Percentiles rank a stretch among this genome's conserved stretches.
These are phyloP conservation scores for Drosophila baimaii DNA, from an alignment of 1,140 invertebrate species.

Conservation along the genomic window DNA sequence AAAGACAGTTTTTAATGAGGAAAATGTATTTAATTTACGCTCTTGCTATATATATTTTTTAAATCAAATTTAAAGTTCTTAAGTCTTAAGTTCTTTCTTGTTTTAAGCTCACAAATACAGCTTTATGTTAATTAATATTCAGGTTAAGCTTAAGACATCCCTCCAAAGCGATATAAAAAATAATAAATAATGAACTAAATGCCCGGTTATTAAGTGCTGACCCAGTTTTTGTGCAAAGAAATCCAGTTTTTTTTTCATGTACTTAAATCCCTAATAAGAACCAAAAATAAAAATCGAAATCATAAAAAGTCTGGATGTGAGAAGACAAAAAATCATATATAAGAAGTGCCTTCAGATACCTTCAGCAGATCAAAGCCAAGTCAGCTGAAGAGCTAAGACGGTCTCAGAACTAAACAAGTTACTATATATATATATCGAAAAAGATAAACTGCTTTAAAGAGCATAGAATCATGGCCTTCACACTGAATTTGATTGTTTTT, in stretches of 20 bases:
- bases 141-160: not conserved
- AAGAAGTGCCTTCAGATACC: constrained; percentile 7
- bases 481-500: constrained; percentile 44
- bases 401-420: not conserved
- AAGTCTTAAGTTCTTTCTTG: not conserved
- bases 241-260: constrained; percentile 6
- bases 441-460: not conserved
- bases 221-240: constrained; percentile 31
- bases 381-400: constrained; percentile 13
- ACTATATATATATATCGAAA: no score
- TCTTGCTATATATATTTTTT: no score
- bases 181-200: not conserved
- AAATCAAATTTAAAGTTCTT: no score
- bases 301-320: constrained; percentile 2
- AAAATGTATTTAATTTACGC: no score
- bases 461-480: constrained; percentile 43
- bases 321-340: constrained; percentile 34
- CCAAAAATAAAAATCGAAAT: not conserved
- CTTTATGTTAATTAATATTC: not conserved
- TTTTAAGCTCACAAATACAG: not conserved
- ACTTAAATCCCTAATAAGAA: constrained; percentile 4
- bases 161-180: not conserved
- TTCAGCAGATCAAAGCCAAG: constrained; percentile 18
- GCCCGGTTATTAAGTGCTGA: constrained; percentile 29
- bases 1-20: no score